Evolutionary conservation across 2,888 invertebrate genomes (phyloP), one percentile per base, ranked within the genome.

Genomic region (Molanna angustata): DNA sequence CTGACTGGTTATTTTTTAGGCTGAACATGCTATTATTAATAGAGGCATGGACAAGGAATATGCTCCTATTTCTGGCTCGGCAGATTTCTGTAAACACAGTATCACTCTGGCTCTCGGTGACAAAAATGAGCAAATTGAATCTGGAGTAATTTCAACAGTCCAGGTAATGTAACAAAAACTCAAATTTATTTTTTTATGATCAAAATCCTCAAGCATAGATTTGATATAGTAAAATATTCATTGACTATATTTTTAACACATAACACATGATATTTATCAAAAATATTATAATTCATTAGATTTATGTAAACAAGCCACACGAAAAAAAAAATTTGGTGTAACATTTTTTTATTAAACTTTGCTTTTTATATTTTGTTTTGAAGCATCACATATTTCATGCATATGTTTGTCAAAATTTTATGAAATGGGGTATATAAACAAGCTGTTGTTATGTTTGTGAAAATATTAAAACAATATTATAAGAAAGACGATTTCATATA

Each of bases 41-140:
- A 85, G 85, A 64, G 74, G 76, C 20, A 65, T 95, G 66, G 94
- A 99, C 69, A 89, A 99, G 63, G 99, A 99, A 71, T 99, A 99
- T 72, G 87, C 93, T 2, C 88, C 94, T 0, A 99, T 99, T 63
- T 80, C 84, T 51, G 99, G 99, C 32, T 74, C 86, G 33, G 75
- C 88, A 1, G 86, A 89, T 2, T 99, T 93, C 73, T 90, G 89
- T 62, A 83, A 86, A 61, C 82, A 83, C n/a, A 85, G 91, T 9
- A 90, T 92, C 51, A 82, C 85, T 64, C 76, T 99, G 56, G 98
- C 97, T 9, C 83, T 99, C 49, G 97, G 97, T 27, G 85, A 86
- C 4, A 76, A 84, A 63, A 88, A 86, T 58, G 70, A 77, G 39
- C 79, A 82, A 22, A 62, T 94, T 18, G 71, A 83, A 56, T 79